These are phyloP conservation scores for Drosophila peninsularis DNA, from an alignment of 2,888 invertebrate genomes.

Conservation along the genomic window DNA sequence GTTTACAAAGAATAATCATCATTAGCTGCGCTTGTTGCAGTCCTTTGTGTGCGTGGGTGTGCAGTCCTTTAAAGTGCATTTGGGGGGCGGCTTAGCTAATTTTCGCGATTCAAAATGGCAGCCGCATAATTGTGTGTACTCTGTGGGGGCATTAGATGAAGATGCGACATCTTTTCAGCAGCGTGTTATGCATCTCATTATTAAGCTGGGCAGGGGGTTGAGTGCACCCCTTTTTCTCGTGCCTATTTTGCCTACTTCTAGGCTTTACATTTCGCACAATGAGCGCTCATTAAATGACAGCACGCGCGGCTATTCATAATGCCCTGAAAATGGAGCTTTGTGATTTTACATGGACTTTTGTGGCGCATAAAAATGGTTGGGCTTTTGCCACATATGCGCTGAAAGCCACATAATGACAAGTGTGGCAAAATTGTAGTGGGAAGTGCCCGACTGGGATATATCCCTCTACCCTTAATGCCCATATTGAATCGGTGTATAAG, in stretches of 20 bases:
- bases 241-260: constrained; percentile 17
- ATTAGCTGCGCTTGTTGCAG: constrained; percentile 54
- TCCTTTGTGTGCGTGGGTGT: constrained; percentile 18
- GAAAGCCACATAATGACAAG: not conserved
- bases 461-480: too few relatives aligned
- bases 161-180: constrained; percentile 31
- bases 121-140: constrained; percentile 30
- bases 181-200: constrained; percentile 40
- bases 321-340: constrained; percentile 7
- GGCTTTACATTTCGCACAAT: constrained; percentile 36
- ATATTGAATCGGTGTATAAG: too few relatives aligned
- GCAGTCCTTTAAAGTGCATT: constrained; percentile 33
- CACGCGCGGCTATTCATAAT: constrained; percentile 16
- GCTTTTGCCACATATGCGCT: not conserved
- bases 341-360: not conserved
- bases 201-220: not conserved
- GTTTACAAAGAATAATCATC: constrained; percentile 41
- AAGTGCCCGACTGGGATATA: not conserved
- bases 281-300: constrained; percentile 47
- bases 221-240: not conserved
- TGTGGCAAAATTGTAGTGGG: not conserved
- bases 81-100: constrained; percentile 55
- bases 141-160: not conserved
- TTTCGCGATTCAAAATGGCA: constrained; percentile 63
- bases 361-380: not conserved